Evolutionary conservation across 1,140 invertebrate species (phyloP).

Genomic region (Heliconius hewitsoni): DNA sequence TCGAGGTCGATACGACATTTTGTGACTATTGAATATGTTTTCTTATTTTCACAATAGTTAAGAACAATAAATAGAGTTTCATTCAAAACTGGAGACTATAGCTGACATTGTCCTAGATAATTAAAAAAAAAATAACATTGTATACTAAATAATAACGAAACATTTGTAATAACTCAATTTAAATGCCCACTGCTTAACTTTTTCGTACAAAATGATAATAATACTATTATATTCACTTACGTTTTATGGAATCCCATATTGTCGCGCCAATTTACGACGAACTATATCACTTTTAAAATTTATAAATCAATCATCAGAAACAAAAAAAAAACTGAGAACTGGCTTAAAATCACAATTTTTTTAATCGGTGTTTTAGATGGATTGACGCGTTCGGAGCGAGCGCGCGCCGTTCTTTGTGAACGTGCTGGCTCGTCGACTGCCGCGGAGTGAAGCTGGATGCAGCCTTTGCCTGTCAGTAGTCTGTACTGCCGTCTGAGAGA

Average conservation of each 20-base stretch:
- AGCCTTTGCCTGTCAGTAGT: slow-evolving; percentile 49
- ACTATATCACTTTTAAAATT: slow-evolving; percentile 56
- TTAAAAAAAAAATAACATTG: background rate
- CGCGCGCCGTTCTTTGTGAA: slow-evolving; percentile 60
- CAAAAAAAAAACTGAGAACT: slow-evolving; percentile 54
- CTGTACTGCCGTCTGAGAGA: slow-evolving; percentile 53
- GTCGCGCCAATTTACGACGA: slow-evolving; percentile 45
- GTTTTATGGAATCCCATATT: slow-evolving; percentile 65
- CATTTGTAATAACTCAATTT: background rate
- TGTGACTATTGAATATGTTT: background rate
- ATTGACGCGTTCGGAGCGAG: slow-evolving; percentile 47
- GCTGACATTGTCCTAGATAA: slow-evolving; percentile 61
- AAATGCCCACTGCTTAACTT: background rate
- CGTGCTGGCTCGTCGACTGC: slow-evolving; percentile 54
- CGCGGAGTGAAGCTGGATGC: slow-evolving; percentile 63
- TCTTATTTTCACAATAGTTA: background rate
- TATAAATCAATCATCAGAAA: slow-evolving; percentile 56
- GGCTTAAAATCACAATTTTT: slow-evolving; percentile 28
- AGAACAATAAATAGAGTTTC: background rate
- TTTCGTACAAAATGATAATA: background rate
- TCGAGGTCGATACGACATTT: slow-evolving; percentile 39
- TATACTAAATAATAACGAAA: background rate
- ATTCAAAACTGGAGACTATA: background rate
- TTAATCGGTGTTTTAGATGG: slow-evolving; percentile 42
- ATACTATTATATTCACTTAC: slow-evolving; percentile 53